Base-by-base conservation (phyloP, 2,797 vertebrate species). In the Gallinago nigripennis region DNA sequence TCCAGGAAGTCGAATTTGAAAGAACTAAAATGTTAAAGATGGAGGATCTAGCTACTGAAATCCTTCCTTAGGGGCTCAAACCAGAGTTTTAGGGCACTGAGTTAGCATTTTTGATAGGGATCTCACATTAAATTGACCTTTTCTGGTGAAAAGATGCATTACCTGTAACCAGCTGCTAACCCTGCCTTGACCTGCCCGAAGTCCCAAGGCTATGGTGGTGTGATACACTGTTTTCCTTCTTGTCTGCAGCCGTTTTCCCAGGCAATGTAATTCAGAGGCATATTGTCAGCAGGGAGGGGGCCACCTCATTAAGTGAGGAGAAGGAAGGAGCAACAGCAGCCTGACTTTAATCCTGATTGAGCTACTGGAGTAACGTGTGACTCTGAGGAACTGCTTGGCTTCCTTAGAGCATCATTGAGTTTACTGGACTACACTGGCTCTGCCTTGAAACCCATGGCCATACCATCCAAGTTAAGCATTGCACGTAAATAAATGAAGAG, bases 81-180 rank as follows among this genome's bases (percentile, higher is more conserved):
- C 27, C 61, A 92, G 82, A 97, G 83, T 94, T 96, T 88, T 95
- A 95, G 41, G 78, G 86, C 94, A 96, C 69, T 79, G 89, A 97
- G 53, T 65, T 75, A 95, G 87, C 50, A 58, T 96, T 92, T 92
- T 69, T 89, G 81, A 96, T 88, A 95, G 94, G 57, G 63, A 96
- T 97, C 83, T 97, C 89, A 86, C 87, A 92, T 92, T 94, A 95
- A 95, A 82, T 86, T 95, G 96, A 94, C 88, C 78, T 91, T 96
- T 95, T 80, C 93, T 58, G 83, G 95, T 96, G 90, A 93, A 94
- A 96, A 96, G 95, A 94, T 94, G 92, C 82, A 95, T 93, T 85
- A 96, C 94, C 81, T 95, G 95, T 90, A 96, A 94, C 41, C 95
- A 96, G 94, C 94, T 89, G 96, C 93, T 96, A 72, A 84, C 88